Evolutionary conservation across 1,140 invertebrate genomes (phyloP).

Genomic region (Panulirus ornatus): DNA sequence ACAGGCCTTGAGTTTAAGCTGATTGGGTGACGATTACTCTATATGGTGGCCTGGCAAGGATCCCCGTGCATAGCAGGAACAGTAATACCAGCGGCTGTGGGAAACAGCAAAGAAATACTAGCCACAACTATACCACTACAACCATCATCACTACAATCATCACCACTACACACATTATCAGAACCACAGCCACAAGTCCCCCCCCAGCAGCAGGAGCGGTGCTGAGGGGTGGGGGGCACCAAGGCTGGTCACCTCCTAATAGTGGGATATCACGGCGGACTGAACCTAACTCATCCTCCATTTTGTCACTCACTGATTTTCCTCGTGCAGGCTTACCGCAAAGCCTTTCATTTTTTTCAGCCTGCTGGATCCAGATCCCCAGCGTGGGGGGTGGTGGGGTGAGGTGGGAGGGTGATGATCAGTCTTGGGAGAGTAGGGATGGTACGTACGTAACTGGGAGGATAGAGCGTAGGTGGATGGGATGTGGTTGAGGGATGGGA

Average conservation of each 20-base stretch:
- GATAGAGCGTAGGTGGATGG: neutral
- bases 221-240: neutral
- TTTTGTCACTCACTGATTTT: constrained; percentile 60
- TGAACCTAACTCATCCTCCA: constrained; percentile 18
- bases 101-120: no score
- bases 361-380: constrained; percentile 15
- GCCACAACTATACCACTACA: no score
- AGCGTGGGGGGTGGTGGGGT: neutral
- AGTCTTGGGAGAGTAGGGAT: neutral
- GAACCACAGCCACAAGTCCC: no score
- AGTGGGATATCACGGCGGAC: constrained; percentile 51
- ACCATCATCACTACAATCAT: no score
- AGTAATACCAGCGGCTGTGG: no score
- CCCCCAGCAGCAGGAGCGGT: no score
- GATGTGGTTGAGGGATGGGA: neutral
- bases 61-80: no score
- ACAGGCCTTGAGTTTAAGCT: no score
- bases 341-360: constrained; percentile 46
- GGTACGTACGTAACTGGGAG: neutral
- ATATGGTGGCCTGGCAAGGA: no score
- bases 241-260: neutral
- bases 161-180: no score
- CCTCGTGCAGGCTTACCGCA: constrained; percentile 27
- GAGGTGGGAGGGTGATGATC: neutral
- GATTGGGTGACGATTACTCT: no score